Evolutionary conservation across 2,113 vertebrate species (phyloP).

Genomic region (Ranitomeya imitator): DNA sequence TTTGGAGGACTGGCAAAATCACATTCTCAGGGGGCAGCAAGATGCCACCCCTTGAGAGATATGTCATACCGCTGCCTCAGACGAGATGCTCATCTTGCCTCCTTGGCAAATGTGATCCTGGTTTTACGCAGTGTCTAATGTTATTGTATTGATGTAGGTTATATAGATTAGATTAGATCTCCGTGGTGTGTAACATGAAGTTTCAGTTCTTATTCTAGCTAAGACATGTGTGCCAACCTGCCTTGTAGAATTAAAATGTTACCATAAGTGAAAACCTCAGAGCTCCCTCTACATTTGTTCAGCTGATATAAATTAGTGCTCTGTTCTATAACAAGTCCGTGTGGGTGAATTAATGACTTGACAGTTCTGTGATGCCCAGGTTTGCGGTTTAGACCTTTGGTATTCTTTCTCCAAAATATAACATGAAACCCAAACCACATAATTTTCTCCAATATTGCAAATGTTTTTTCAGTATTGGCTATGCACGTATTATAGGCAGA

Average conservation of each 20-base stretch:
- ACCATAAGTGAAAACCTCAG: constrained; percentile 23
- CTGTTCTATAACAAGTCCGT: constrained; percentile 47
- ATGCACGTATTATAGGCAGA: neutral
- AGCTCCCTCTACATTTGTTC: constrained; percentile 45
- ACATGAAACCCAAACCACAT: constrained; percentile 47
- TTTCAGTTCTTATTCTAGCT: neutral
- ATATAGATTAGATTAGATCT: constrained; percentile 10
- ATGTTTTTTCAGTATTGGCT: constrained; percentile 15
- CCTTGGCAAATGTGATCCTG: too few species aligned
- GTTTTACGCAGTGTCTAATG: neutral
- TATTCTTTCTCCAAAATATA: constrained; percentile 43
- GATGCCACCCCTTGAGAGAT: too few species aligned
- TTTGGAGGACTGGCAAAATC: too few species aligned
- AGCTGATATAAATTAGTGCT: constrained; percentile 51
- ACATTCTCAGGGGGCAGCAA: too few species aligned
- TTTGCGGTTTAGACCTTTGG: constrained; percentile 40
- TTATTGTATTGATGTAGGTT: neutral
- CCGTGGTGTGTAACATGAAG: constrained; percentile 7
- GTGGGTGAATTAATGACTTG: constrained; percentile 49
- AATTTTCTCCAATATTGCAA: constrained; percentile 25
- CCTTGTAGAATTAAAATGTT: constrained; percentile 35
- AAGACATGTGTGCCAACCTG: constrained; percentile 38
- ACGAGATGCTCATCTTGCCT: too few species aligned
- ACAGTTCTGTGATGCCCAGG: constrained; percentile 42
- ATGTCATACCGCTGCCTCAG: too few species aligned